A percentile compares a stretch with the other conserved stretches of the same genome.
These are phyloP conservation scores for Istiophorus platypterus DNA, from an alignment of 2,113 vertebrate species.

Conservation along the genomic window DNA sequence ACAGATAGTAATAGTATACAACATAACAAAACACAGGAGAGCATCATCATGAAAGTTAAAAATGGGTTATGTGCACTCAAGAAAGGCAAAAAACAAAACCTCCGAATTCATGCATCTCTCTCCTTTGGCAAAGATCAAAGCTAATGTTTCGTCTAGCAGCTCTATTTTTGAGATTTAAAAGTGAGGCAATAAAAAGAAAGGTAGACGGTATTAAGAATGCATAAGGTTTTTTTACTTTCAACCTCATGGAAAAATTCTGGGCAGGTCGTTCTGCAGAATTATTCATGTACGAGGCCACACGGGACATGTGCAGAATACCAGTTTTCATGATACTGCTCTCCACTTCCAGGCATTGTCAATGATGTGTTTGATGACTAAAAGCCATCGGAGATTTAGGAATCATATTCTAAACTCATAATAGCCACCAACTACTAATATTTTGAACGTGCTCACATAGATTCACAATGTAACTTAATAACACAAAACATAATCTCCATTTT, in stretches of 20 bases:
- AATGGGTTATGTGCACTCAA: not conserved
- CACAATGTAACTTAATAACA: constrained; percentile 10
- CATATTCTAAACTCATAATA: constrained; percentile 10
- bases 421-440: constrained; percentile 20
- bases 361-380: constrained; percentile 20
- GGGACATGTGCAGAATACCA: not conserved
- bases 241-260: not conserved
- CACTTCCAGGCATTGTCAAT: constrained; percentile 15
- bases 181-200: constrained; percentile 5
- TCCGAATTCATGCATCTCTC: not conserved
- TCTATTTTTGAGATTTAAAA: constrained; percentile 11
- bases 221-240: not conserved
- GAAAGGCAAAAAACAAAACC: not conserved
- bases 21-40: constrained; percentile 25
- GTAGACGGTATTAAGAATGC: not conserved
- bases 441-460: not conserved
- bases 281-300: not conserved
- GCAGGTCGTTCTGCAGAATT: not conserved
- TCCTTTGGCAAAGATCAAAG: not conserved
- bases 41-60: constrained; percentile 33
- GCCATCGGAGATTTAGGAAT: not conserved
- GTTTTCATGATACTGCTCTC: constrained; percentile 41
- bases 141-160: not conserved
- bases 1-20: not conserved
- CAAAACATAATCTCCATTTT: not conserved